Evolutionary conservation across 1,140 invertebrate genomes (phyloP).

Genomic region (Elymnias hypermnestra): DNA sequence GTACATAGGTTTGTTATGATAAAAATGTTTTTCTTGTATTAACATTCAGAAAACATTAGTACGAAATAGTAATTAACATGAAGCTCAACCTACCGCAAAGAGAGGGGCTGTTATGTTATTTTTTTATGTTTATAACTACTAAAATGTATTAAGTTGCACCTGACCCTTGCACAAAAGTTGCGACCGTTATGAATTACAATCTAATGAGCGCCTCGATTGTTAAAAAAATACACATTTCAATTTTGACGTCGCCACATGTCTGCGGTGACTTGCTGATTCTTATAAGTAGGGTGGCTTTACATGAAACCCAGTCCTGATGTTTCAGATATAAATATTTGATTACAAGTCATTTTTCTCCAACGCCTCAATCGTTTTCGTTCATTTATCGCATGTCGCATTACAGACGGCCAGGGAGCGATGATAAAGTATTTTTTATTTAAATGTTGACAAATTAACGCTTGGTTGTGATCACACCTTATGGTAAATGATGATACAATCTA

Average conservation of each 20-base stretch:
- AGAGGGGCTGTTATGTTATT: not conserved
- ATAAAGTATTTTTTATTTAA: too few relatives aligned
- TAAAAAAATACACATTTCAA: conserved; percentile 45
- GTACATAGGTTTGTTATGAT: too few relatives aligned
- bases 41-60: not conserved
- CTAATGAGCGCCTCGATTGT: conserved; percentile 52
- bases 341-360: too few relatives aligned
- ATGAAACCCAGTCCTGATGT: too few relatives aligned
- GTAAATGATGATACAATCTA: too few relatives aligned
- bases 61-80: conserved; percentile 1
- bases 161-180: conserved; percentile 39
- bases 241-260: conserved; percentile 58
- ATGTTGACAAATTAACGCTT: too few relatives aligned
- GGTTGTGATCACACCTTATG: too few relatives aligned
- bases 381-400: too few relatives aligned
- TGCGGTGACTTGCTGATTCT: conserved; percentile 53
- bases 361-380: too few relatives aligned
- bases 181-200: conserved; percentile 62
- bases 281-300: not conserved
- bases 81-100: not conserved
- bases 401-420: too few relatives aligned
- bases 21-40: too few relatives aligned
- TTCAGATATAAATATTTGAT: too few relatives aligned
- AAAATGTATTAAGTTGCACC: conserved; percentile 25
- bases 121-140: not conserved